A percentile compares a stretch with the other conserved stretches of the same genome.
These are phyloP conservation scores for Florisuga fusca DNA, from an alignment of 2,797 vertebrate genomes.

Conservation along the genomic window DNA sequence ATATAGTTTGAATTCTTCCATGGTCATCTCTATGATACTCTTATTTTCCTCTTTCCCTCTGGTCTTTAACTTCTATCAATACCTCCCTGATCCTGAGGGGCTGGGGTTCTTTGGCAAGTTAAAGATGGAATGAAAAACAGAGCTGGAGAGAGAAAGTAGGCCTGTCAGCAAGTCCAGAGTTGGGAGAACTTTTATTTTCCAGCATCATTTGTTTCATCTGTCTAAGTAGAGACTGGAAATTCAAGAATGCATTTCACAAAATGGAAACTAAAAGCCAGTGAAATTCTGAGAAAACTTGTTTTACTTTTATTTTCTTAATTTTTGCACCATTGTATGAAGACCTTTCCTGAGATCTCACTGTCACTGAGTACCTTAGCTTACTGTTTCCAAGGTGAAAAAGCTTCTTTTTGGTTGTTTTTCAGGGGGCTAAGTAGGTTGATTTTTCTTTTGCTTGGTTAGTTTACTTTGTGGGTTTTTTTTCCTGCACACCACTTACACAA, in stretches of 20 bases:
- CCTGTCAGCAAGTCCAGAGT: background rate
- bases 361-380: background rate
- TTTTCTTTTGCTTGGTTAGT: background rate
- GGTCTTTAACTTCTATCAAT: background rate
- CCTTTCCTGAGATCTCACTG: background rate
- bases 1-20: background rate
- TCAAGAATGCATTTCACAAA: background rate
- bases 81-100: background rate
- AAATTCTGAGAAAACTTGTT: background rate
- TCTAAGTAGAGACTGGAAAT: background rate
- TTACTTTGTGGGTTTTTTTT: background rate
- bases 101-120: background rate
- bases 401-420: background rate
- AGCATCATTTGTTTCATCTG: background rate
- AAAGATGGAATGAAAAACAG: background rate
- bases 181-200: background rate
- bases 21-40: background rate
- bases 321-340: background rate
- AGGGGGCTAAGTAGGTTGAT: background rate
- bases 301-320: background rate
- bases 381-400: background rate
- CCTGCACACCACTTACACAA: rapidly evolving
- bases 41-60: background rate
- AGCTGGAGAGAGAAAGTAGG: background rate
- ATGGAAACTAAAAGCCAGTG: background rate